A percentile compares a stretch with the other conserved stretches of the same genome.
These are phyloP conservation scores for Neogale vison DNA, from an alignment of 2,113 vertebrate genomes.

Conservation along the genomic window DNA sequence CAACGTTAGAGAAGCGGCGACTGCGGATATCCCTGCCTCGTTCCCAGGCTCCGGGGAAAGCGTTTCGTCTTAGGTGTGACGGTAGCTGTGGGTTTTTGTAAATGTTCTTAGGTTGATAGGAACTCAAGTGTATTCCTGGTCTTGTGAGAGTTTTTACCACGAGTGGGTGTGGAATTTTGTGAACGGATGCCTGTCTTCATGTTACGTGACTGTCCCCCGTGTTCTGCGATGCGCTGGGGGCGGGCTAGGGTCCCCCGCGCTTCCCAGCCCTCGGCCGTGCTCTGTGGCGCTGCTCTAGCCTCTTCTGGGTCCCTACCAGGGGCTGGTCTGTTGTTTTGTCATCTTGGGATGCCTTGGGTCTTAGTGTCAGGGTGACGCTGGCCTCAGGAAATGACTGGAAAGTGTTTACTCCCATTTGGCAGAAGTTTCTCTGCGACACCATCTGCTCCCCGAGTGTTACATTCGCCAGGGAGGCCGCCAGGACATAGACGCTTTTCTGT, in stretches of 20 bases:
- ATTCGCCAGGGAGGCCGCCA: neutral
- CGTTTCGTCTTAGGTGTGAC: neutral
- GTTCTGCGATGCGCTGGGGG: too few relatives aligned
- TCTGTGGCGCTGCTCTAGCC: neutral
- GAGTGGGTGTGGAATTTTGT: neutral
- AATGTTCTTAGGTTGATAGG: neutral
- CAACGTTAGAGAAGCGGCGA: neutral
- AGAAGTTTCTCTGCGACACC: neutral
- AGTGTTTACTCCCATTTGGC: neutral
- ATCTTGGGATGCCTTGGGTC: neutral
- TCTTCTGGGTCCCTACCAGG: neutral
- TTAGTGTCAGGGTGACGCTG: neutral
- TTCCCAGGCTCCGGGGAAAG: neutral
- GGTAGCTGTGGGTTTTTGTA: neutral
- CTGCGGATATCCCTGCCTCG: neutral
- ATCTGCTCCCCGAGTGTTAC: neutral
- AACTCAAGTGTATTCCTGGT: neutral
- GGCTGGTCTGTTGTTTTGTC: neutral
- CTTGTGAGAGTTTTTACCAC: neutral
- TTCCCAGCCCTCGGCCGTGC: too few relatives aligned
- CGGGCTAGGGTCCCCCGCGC: too few relatives aligned
- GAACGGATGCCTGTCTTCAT: neutral
- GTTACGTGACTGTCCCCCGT: neutral
- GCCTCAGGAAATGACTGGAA: neutral
- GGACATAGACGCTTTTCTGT: neutral